Percentiles rank a stretch among this genome's conserved stretches.
Conservation (phyloP, 2,797 vertebrate genomes). For the Aulostomus chinensis region DNA sequence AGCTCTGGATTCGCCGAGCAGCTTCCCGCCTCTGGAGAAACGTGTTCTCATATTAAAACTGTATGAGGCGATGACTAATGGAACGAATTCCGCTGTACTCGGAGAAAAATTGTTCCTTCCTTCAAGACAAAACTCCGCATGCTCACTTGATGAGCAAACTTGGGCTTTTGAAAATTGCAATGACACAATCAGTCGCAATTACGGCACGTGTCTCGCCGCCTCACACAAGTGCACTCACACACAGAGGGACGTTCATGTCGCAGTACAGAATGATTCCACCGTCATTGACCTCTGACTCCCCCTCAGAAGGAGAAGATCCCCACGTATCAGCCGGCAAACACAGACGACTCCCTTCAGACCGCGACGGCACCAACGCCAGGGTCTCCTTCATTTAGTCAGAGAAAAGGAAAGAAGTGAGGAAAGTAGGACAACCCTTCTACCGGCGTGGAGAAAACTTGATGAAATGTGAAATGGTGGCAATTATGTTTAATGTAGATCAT, state of each 20-base stretch:
- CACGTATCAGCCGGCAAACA: too few species aligned
- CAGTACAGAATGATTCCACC: too few species aligned
- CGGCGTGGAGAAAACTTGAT: slow-evolving; percentile 22
- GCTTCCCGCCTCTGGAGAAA: slow-evolving; percentile 15
- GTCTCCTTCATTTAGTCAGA: slow-evolving; percentile 16
- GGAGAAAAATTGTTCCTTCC: too few species aligned
- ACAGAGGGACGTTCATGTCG: too few species aligned
- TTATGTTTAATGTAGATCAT: slow-evolving; percentile 56
- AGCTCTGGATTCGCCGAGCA: slow-evolving; percentile 1
- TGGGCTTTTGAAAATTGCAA: slow-evolving; percentile 33
- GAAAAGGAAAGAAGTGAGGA: not conserved
- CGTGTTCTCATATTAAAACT: slow-evolving; percentile 39
- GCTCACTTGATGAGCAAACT: slow-evolving; percentile 39
- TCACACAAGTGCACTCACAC: too few species aligned
- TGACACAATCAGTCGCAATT: slow-evolving; percentile 44
- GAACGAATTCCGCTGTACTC: slow-evolving; percentile 37
- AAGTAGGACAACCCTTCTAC: slow-evolving; percentile 26
- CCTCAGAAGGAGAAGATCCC: too few species aligned
- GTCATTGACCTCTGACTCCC: too few species aligned
- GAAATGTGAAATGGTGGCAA: slow-evolving; percentile 50
- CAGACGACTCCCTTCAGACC: not conserved
- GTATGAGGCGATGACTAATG: slow-evolving; percentile 23
- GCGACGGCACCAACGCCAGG: too few species aligned
- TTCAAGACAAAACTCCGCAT: too few species aligned
- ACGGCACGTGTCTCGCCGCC: slow-evolving; percentile 4